Evolutionary conservation across 2,888 invertebrate species (phyloP), one percentile per base, ranked within the genome.

Genomic region (Hypena proboscidalis): DNA sequence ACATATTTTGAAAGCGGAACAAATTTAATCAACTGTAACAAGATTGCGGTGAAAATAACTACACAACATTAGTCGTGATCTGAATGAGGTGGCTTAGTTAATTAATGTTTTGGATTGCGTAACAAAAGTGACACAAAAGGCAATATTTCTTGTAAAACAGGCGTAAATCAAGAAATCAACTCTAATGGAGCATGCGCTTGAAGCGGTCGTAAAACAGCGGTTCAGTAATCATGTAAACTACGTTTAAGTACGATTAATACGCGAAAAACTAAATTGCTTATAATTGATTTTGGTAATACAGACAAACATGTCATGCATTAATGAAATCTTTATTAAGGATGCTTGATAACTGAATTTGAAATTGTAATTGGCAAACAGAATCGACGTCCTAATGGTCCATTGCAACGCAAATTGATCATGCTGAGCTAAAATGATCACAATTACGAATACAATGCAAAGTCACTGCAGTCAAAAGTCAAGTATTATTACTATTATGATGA

Each of bases 371-470:
- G 14, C 4, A 1, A 25, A 13, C 25, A 25, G 9, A 26, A 13
- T 27, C 13, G 14, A n/a, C 11, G n/a, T n/a, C n/a, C n/a, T n/a
- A n/a, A 11, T 14, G 2, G 13, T 10, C 5, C n/a, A 15, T 1
- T 14, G n/a, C n/a, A 27, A 14, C 3, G n/a, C 11, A 25, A 25
- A 11, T 17, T 17, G 17, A 17, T 4, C 17, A 17, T 17, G 13
- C 13, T 5, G 9, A 2, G 14, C 2, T 1, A 21, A 1, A 23
- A 15, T 30, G n/a, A 17, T n/a, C 29, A 23, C 8, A 23, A 34
- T 25, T 37, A 25, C 3, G 19, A 42, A 29, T 26, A 60, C 51
- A 58, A 60, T 56, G 51, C 61, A 60, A 60, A 56, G 51, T 43
- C 51, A 43, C 29, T 23, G 13, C 14, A 35, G 32, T 33, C 32